Percentiles rank a stretch among this genome's conserved stretches.
Conservation (phyloP, 2,113 vertebrate species). For the Campylorhamphus procurvoides region DNA sequence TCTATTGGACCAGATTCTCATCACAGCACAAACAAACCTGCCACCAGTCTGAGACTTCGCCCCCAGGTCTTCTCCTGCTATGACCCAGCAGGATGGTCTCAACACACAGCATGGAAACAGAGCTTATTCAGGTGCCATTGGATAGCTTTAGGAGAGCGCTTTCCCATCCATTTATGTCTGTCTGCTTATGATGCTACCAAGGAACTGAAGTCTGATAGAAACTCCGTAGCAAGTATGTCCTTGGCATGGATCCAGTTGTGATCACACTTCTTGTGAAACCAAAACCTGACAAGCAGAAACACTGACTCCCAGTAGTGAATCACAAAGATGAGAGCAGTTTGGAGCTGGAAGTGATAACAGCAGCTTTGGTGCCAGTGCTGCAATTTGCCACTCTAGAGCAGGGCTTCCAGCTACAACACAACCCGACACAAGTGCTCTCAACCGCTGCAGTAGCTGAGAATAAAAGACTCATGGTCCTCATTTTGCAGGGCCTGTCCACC, state of each 20-base stretch:
- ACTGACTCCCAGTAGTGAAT: neutral
- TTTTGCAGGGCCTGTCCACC: neutral
- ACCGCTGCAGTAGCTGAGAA: neutral
- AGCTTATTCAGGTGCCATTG: neutral
- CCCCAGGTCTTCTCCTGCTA: neutral
- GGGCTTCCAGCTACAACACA: neutral
- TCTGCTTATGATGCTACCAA: neutral
- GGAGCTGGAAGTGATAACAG: neutral
- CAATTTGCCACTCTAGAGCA: conserved; percentile 4
- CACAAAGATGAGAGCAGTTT: neutral
- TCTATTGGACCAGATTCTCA: neutral
- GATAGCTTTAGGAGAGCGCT: neutral
- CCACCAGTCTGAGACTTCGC: neutral
- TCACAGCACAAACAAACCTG: neutral
- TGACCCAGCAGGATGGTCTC: neutral
- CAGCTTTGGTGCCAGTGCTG: conserved; percentile 2
- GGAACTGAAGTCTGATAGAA: conserved; percentile 14
- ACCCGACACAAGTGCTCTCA: neutral
- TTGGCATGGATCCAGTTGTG: conserved; percentile 31
- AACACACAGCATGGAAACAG: neutral
- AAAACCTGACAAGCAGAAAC: conserved; percentile 51
- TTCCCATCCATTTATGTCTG: neutral
- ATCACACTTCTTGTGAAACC: conserved; percentile 36
- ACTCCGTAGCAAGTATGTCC: neutral
- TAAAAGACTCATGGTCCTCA: neutral